A percentile compares a stretch with the other conserved stretches of the same genome.
Evolutionary conservation across 2,113 vertebrate species (phyloP).

Genomic region (Alligator sinensis): DNA sequence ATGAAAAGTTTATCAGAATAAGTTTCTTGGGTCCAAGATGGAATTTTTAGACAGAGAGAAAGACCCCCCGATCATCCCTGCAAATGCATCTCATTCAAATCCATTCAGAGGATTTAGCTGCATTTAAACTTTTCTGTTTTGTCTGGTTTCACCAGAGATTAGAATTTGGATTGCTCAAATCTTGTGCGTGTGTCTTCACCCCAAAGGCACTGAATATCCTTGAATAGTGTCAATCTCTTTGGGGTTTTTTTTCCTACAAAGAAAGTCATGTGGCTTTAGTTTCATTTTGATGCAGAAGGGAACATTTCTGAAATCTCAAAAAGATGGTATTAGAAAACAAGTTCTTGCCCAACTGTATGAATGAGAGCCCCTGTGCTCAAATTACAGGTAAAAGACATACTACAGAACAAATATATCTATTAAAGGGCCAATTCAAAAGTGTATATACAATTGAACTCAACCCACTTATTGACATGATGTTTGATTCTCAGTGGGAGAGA

Average conservation of each 20-base stretch:
- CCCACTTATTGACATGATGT: too few relatives aligned
- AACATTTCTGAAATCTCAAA: background rate
- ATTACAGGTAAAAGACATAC: background rate
- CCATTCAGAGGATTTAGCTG: too few relatives aligned
- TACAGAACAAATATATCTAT: background rate
- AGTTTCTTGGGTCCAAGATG: background rate
- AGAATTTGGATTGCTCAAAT: background rate
- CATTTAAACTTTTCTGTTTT: too few relatives aligned
- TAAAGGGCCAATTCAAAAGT: background rate
- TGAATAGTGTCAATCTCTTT: background rate
- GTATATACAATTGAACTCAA: background rate
- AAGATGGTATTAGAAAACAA: background rate
- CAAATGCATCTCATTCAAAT: too few relatives aligned
- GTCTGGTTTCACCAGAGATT: too few relatives aligned
- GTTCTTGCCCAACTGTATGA: background rate
- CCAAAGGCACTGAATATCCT: background rate
- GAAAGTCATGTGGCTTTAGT: accelerated
- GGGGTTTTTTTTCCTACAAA: too few relatives aligned
- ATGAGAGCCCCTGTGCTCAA: background rate
- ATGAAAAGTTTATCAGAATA: background rate
- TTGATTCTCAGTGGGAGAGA: background rate
- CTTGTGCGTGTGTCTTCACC: background rate
- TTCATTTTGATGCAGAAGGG: background rate
- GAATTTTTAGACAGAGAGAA: background rate
- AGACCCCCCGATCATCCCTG: background rate